Percentiles rank a stretch among this genome's conserved stretches.
Evolutionary conservation across 2,888 invertebrate species (phyloP).

Genomic region (Cataglyphis rosenhaueri): DNA sequence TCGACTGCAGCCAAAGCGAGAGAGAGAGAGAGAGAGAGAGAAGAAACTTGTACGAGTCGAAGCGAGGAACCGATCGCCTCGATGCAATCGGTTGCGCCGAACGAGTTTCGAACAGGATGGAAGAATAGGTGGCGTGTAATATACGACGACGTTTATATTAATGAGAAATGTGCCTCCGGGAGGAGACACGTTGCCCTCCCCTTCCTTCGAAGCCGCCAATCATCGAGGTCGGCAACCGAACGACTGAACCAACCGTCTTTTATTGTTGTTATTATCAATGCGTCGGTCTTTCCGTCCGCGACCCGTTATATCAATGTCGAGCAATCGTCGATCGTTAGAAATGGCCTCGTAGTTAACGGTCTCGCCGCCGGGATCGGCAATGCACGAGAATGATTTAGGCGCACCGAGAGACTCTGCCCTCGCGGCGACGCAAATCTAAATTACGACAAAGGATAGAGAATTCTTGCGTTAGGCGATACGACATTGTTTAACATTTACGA

Average conservation of each 20-base stretch:
- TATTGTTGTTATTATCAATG: slow-evolving; percentile 61
- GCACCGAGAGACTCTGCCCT: neutral
- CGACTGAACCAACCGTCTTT: slow-evolving; percentile 39
- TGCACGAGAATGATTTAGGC: slow-evolving; percentile 41
- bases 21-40: slow-evolving; percentile 7
- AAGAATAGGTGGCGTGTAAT: slow-evolving; percentile 68
- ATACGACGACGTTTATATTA: slow-evolving; percentile 79
- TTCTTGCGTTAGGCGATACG: slow-evolving; percentile 7
- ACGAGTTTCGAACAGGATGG: slow-evolving; percentile 58
- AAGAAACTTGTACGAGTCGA: neutral
- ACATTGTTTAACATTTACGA: slow-evolving; percentile 16
- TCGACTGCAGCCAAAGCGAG: slow-evolving; percentile 50
- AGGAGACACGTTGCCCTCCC: slow-evolving; percentile 66
- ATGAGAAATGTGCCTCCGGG: slow-evolving; percentile 74
- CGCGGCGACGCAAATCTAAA: slow-evolving; percentile 27
- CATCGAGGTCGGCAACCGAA: slow-evolving; percentile 59
- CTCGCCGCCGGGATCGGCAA: slow-evolving; percentile 39
- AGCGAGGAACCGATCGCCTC: slow-evolving; percentile 38
- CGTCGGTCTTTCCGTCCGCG: slow-evolving; percentile 46
- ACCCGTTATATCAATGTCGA: slow-evolving; percentile 55
- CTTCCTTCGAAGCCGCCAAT: slow-evolving; percentile 59
- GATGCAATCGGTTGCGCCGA: slow-evolving; percentile 58
- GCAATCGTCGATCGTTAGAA: slow-evolving; percentile 51
- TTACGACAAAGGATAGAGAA: slow-evolving; percentile 28
- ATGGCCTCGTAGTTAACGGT: slow-evolving; percentile 47